These are phyloP conservation scores for Elachura formosa DNA, from an alignment of 2,113 vertebrate species.

Conservation along the genomic window DNA sequence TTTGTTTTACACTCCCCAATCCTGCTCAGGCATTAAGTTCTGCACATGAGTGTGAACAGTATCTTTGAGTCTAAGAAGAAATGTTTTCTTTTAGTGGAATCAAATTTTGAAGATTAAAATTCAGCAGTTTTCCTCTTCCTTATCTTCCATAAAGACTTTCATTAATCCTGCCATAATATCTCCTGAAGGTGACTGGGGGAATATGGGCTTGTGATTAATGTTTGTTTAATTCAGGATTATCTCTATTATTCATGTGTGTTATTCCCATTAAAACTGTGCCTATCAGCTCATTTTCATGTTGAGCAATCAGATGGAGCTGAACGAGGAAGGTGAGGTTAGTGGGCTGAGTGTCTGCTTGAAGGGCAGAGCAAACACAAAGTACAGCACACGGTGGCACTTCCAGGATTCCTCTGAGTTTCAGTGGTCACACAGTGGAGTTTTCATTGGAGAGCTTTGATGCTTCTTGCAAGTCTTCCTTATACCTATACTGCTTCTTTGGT, in stretches of 20 bases:
- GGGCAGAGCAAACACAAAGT: background rate
- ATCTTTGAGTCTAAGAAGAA: background rate
- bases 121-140: slow-evolving; percentile 52
- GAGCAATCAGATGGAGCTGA: slow-evolving; percentile 45
- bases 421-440: background rate
- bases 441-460: background rate
- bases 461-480: background rate
- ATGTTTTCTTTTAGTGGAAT: slow-evolving; percentile 40
- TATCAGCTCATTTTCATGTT: slow-evolving; percentile 40
- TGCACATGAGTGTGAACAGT: background rate
- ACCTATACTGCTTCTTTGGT: background rate
- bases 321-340: slow-evolving; percentile 23
- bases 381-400: background rate
- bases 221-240: slow-evolving; percentile 66
- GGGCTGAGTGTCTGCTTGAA: background rate
- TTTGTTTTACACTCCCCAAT: slow-evolving; percentile 1
- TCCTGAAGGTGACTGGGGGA: slow-evolving; percentile 53
- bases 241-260: slow-evolving; percentile 63
- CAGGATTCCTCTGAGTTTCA: background rate
- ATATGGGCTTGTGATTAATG: slow-evolving; percentile 61
- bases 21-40: slow-evolving; percentile 27
- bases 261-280: slow-evolving; percentile 59
- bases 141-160: slow-evolving; percentile 55
- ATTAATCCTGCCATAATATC: slow-evolving; percentile 56
- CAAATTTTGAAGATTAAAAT: slow-evolving; percentile 58